A percentile compares a stretch with the other conserved stretches of the same genome.
These are phyloP conservation scores for Labroides dimidiatus DNA, from an alignment of 2,797 vertebrate genomes.

Conservation along the genomic window DNA sequence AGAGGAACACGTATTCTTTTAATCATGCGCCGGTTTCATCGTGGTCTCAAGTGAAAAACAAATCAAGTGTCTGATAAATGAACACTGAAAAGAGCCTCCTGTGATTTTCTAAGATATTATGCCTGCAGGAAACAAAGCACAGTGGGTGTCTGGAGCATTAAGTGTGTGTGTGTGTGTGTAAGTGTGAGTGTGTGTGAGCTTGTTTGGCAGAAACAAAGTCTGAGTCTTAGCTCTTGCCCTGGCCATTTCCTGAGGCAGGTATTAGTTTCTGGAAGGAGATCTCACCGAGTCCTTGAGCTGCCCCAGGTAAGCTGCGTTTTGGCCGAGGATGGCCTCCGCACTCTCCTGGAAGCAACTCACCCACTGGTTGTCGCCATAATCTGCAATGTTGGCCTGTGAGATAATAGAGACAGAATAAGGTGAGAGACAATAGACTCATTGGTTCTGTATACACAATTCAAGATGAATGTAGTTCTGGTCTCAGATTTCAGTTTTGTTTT, in stretches of 20 bases:
- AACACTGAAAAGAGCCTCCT: constrained; percentile 10
- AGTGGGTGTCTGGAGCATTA: constrained; percentile 12
- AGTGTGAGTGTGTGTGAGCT: not conserved
- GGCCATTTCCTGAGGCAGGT: constrained; percentile 47
- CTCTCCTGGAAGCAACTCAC: constrained; percentile 97
- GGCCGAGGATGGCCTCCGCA: constrained; percentile 94
- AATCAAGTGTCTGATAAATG: not conserved
- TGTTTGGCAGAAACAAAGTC: constrained; percentile 13
- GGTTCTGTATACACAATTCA: not conserved
- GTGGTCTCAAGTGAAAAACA: constrained; percentile 15
- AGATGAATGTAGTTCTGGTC: not conserved
- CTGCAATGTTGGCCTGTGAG: constrained; percentile 92
- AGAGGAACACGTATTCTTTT: constrained; percentile 7
- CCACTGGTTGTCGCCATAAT: constrained; percentile 96
- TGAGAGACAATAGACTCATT: not conserved
- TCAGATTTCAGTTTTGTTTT: not conserved
- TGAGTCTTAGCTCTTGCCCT: constrained; percentile 21
- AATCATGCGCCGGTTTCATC: constrained; percentile 10
- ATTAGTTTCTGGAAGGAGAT: constrained; percentile 39
- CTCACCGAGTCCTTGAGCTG: constrained; percentile 95
- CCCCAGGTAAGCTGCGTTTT: constrained; percentile 91
- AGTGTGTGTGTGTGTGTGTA: not conserved
- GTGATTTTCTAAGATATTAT: constrained; percentile 33
- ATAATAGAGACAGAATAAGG: constrained; percentile 8
- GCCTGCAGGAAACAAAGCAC: constrained; percentile 21